Conservation (phyloP, 2,888 invertebrate genomes). For the Matsumyia berberina region DNA sequence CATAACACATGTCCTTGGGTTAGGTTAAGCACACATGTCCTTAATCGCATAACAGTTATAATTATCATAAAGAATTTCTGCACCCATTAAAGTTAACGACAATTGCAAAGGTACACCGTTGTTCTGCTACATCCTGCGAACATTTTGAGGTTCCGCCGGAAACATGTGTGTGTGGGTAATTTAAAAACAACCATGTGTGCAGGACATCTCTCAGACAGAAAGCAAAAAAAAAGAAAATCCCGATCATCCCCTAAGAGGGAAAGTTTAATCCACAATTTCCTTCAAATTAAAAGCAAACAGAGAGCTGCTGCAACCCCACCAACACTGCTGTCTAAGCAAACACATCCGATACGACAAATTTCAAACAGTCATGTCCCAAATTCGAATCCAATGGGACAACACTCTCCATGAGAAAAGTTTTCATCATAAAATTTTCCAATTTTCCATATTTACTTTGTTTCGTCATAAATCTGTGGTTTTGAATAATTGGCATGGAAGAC, state of each 20-base stretch:
- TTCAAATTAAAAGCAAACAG: conserved; percentile 70
- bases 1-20: conserved; percentile 50
- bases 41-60: conserved; percentile 62
- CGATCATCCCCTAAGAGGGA: neutral
- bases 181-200: conserved; percentile 29
- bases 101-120: conserved; percentile 29
- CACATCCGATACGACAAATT: conserved; percentile 33
- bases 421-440: conserved; percentile 66
- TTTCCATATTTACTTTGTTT: conserved; percentile 68
- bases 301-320: conserved; percentile 15
- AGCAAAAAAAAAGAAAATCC: conserved; percentile 5
- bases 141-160: conserved; percentile 3
- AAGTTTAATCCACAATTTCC: conserved; percentile 41
- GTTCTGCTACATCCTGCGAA: conserved; percentile 8
- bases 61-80: conserved; percentile 57
- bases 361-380: conserved; percentile 67
- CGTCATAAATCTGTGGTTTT: conserved; percentile 71
- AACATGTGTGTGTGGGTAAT: conserved; percentile 31
- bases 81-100: conserved; percentile 62
- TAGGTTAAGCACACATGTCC: conserved; percentile 42
- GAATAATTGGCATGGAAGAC: conserved; percentile 70
- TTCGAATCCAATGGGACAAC: conserved; percentile 56
- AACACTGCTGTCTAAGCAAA: conserved; percentile 22
- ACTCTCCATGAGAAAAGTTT: conserved; percentile 12
- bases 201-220: conserved; percentile 11